Conservation (phyloP, 1,140 invertebrate species). For the Zaprionus ornatus region DNA sequence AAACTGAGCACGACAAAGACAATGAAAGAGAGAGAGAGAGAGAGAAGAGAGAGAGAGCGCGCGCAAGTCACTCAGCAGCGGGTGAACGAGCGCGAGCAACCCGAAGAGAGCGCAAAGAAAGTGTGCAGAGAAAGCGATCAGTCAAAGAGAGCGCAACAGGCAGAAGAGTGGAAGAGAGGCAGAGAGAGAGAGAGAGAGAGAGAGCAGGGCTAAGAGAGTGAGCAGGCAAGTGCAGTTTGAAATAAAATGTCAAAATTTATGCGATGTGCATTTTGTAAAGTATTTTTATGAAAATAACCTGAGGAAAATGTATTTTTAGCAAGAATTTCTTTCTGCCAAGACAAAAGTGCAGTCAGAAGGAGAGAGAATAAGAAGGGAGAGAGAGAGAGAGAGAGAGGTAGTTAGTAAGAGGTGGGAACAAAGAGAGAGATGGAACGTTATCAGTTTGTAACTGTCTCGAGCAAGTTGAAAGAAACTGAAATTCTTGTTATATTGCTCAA, state of each 20-base stretch:
- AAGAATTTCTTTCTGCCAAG: conserved; percentile 46
- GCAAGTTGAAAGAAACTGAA: conserved; percentile 75
- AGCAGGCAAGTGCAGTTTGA: neutral
- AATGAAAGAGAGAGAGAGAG: conserved; percentile 21
- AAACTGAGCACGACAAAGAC: conserved; percentile 52
- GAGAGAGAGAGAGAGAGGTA: neutral
- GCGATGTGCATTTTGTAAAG: conserved; percentile 68
- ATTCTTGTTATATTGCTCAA: conserved; percentile 79
- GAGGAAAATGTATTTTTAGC: conserved; percentile 69
- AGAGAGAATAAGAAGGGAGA: neutral
- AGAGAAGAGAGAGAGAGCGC: neutral
- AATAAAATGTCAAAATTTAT: conserved; percentile 43
- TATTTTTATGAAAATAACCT: conserved; percentile 52
- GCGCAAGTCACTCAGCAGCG: neutral
- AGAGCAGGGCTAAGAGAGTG: neutral
- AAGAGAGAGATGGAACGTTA: conserved; percentile 21
- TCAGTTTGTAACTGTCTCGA: conserved; percentile 59
- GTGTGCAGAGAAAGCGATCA: conserved; percentile 34
- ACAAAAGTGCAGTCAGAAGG: conserved; percentile 21
- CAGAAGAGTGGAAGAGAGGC: neutral
- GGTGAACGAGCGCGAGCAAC: neutral
- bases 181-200: conserved; percentile 20
- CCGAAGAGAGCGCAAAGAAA: conserved; percentile 30
- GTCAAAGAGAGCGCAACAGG: conserved; percentile 13
- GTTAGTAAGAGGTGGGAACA: conserved; percentile 12